phyloP scores from a whole-genome alignment of 1,140 invertebrate genomes.

The Drosophila sproati region DNA sequence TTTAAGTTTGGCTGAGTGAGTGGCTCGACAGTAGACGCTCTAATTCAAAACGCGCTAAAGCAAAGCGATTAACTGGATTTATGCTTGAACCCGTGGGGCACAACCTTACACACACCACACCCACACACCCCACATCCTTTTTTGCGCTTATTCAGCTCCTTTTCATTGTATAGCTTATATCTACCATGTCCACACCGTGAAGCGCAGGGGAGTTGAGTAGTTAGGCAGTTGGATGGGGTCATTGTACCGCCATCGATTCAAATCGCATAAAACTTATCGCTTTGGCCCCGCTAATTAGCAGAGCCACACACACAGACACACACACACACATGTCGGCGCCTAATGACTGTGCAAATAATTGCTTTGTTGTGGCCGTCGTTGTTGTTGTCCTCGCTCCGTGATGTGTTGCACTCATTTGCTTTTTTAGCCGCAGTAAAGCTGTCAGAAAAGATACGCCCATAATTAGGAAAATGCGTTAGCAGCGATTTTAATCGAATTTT shows the following conservation, averaged over 20 bases:
- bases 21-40: neutral
- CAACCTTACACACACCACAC: neutral
- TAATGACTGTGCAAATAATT: conserved; percentile 72
- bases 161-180: neutral
- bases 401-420: conserved; percentile 10
- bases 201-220: neutral
- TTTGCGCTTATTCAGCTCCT: conserved; percentile 23
- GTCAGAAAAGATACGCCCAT: neutral
- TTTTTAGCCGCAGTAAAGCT: conserved; percentile 8
- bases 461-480: neutral
- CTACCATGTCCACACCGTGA: neutral
- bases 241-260: conserved; percentile 23
- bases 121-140: neutral
- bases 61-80: conserved; percentile 50
- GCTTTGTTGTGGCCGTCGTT: conserved; percentile 50
- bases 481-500: neutral
- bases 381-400: conserved; percentile 14
- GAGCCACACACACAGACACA: conserved; percentile 42
- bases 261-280: conserved; percentile 40
- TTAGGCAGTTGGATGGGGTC: neutral
- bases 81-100: neutral
- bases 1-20: conserved; percentile 4
- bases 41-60: conserved; percentile 37
- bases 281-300: conserved; percentile 59
- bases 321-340: neutral